Conservation (phyloP, 2,888 invertebrate genomes). For the Zele albiditarsus region DNA sequence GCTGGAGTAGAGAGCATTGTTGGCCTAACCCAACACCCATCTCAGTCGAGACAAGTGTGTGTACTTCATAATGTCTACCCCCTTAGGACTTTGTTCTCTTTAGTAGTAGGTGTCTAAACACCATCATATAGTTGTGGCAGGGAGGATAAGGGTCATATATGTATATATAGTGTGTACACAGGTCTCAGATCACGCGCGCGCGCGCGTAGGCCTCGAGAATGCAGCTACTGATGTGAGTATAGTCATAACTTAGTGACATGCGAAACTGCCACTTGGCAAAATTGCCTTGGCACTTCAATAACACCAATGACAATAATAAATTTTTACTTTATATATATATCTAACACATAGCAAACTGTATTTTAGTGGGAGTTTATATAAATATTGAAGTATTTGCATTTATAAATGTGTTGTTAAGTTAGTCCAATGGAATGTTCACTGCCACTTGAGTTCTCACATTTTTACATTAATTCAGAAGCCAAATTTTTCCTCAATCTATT, state of each 20-base stretch:
- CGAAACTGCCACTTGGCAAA: slow-evolving; percentile 43
- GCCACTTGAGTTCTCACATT: too few relatives aligned
- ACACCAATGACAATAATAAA: slow-evolving; percentile 27
- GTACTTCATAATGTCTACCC: slow-evolving; percentile 44
- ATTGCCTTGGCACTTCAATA: slow-evolving; percentile 19
- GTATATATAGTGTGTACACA: slow-evolving; percentile 28
- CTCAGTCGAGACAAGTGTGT: slow-evolving; percentile 42
- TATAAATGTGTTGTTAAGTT: too few relatives aligned
- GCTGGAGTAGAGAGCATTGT: slow-evolving; percentile 37
- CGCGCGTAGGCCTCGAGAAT: slow-evolving; percentile 21
- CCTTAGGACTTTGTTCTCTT: slow-evolving; percentile 28
- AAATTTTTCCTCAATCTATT: too few relatives aligned
- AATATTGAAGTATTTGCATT: neutral
- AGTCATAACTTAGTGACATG: slow-evolving; percentile 25
- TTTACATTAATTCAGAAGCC: too few relatives aligned
- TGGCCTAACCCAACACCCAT: slow-evolving; percentile 46
- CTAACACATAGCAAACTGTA: neutral
- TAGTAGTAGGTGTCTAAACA: slow-evolving; percentile 21
- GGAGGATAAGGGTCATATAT: neutral
- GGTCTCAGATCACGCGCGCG: neutral
- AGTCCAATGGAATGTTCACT: too few relatives aligned
- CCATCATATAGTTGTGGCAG: slow-evolving; percentile 29
- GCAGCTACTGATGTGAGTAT: slow-evolving; percentile 25
- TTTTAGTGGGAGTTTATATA: neutral
- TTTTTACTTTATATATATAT: neutral